These are phyloP conservation scores for Tor tambroides DNA, from an alignment of 2,113 vertebrate species.

Conservation along the genomic window DNA sequence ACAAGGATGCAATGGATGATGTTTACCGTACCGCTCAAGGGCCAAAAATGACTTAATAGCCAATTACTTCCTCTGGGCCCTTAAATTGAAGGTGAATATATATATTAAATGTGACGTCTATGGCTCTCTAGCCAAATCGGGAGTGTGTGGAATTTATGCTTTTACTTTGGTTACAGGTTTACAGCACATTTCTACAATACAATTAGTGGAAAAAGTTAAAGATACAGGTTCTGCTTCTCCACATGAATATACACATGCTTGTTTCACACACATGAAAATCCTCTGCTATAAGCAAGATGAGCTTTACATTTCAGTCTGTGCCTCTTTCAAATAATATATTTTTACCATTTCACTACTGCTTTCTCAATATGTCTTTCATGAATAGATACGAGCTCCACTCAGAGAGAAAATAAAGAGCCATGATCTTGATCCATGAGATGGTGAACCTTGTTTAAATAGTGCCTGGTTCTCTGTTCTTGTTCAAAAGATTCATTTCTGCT, in stretches of 20 bases:
- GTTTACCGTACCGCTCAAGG: background rate
- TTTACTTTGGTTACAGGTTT: background rate
- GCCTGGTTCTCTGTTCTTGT: constrained; percentile 1
- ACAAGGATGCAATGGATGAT: constrained; percentile 1
- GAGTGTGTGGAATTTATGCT: background rate
- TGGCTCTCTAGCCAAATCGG: constrained; percentile 2
- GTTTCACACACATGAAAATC: background rate
- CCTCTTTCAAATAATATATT: background rate
- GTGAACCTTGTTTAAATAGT: background rate
- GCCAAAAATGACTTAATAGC: constrained; percentile 20
- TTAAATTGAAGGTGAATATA: constrained; percentile 7
- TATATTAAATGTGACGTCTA: background rate
- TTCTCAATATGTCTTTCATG: background rate
- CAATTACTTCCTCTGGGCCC: constrained; percentile 1
- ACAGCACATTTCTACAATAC: background rate
- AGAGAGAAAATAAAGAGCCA: background rate
- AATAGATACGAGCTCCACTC: constrained; percentile 7
- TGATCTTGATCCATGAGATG: constrained; percentile 1
- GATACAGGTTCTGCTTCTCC: background rate
- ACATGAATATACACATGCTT: background rate
- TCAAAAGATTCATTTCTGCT: constrained; percentile 1
- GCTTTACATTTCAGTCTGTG: background rate
- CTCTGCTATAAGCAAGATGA: background rate
- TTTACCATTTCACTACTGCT: background rate
- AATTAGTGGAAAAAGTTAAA: background rate